Percentiles rank a stretch among this genome's conserved stretches.
These are phyloP conservation scores for Arbacia lixula DNA, from an alignment of 53 echinoderm and acorn worm species.

Conservation along the genomic window DNA sequence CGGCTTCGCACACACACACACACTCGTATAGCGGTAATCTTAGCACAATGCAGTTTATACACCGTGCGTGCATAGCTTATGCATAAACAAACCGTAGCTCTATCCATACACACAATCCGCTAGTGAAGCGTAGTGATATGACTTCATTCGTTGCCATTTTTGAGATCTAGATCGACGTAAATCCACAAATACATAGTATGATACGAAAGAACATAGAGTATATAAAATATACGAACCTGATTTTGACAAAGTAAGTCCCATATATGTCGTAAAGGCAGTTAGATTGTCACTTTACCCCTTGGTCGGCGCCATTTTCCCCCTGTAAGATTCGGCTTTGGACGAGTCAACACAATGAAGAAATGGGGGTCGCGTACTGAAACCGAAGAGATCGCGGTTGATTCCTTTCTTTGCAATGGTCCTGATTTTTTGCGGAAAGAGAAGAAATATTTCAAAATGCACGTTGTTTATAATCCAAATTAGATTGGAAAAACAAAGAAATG, in stretches of 20 bases:
- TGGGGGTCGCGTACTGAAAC: constrained; percentile 5
- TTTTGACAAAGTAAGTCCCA: constrained; percentile 2
- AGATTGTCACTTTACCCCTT: constrained; percentile 34
- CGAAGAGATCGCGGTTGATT: too few relatives aligned
- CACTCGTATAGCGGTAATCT: constrained; percentile 21
- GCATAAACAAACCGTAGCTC: constrained; percentile 52
- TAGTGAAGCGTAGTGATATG: neutral
- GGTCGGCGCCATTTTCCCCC: constrained; percentile 61
- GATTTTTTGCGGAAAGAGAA: too few relatives aligned
- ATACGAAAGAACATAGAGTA: neutral
- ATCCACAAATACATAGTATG: neutral
- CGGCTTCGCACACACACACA: neutral
- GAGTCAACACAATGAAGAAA: constrained; percentile 3
- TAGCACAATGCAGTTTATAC: constrained; percentile 51
- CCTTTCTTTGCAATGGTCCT: too few relatives aligned
- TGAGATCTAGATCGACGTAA: too few relatives aligned
- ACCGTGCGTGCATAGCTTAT: constrained; percentile 43
- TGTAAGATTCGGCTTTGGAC: constrained; percentile 40
- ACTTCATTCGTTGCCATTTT: too few relatives aligned
- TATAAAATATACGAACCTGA: constrained; percentile 26
- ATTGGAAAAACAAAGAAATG: too few relatives aligned
- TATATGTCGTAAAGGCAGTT: constrained; percentile 35
- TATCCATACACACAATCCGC: constrained; percentile 8
- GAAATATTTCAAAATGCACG: too few relatives aligned
- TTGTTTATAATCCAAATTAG: too few relatives aligned